Evolutionary conservation across 92 coral and sea anemone genomes (phyloP), one percentile per base, ranked within the genome.

Genomic region (Phenganax marumi): DNA sequence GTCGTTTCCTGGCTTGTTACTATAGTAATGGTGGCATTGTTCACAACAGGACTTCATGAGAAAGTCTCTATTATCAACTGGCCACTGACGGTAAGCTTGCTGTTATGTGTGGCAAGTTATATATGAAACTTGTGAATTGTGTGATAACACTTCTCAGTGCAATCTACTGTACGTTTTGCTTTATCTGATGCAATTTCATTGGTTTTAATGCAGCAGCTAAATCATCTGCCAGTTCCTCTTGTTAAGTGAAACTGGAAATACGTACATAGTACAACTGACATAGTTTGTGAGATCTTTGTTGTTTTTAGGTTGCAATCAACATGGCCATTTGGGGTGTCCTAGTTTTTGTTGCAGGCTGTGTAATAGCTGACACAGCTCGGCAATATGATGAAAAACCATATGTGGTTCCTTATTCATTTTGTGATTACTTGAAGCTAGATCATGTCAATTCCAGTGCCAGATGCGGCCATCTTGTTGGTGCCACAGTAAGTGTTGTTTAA

Each of bases 1-100:
- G 81, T 76, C 2, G 49, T 76, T 3, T 24, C 68, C n/a, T 76
- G 81, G 81, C 46, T 76, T 9, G 9, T 76, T 10, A 68, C 56
- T 24, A 76, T 76, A 46, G 21, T 46, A 17, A 26, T 76, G 66
- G 58, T 57, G 8, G 48, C 17, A 2, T 24, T 76, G 49, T 76
- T 76, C 69, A 57, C 56, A 24, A 55, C 68, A 23, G 81, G 81
- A 54, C 68, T 76, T 55, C 81, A 76, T 55, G 81, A 76, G 22
- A 53, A 55, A 57, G 17, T 76, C 2, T 7, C 68, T 57, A 68
- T 60, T n/a, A 57, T 76, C 52, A 76, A 76, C 69, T 76, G 81
- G 81, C 66, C 81, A 24, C 16, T 76, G 47, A 24, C 50, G 21
- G 81, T 76, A 57, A 57, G 81, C 53, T 33, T 13, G 17, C 18